Percentiles rank a stretch among this genome's conserved stretches.
Evolutionary conservation across 2,888 invertebrate genomes (phyloP).

Genomic region (Smittia sp.): DNA sequence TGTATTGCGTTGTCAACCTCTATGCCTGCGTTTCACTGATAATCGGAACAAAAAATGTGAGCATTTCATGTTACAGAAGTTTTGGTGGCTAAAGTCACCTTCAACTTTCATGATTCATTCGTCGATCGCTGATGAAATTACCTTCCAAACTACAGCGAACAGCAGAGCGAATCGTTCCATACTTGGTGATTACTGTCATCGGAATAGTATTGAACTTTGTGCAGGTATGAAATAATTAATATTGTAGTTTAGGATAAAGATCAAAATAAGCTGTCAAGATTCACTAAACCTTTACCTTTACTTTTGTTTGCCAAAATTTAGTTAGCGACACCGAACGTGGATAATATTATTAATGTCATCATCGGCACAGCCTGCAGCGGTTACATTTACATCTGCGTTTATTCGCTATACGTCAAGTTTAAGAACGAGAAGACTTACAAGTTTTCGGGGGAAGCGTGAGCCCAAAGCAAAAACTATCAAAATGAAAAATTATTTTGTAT

Average conservation of each 20-base stretch:
- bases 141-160: no score
- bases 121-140: no score
- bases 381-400: slow-evolving; percentile 33
- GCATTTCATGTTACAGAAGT: background rate
- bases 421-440: background rate
- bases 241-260: no score
- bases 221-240: no score
- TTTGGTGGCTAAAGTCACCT: no score
- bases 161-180: background rate
- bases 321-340: background rate
- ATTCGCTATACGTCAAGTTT: slow-evolving; percentile 18
- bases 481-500: background rate
- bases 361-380: background rate
- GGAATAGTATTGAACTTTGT: no score
- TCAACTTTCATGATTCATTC: no score
- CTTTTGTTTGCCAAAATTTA: no score
- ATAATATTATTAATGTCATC: background rate
- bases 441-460: background rate
- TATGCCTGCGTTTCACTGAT: background rate
- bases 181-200: background rate
- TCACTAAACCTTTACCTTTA: no score
- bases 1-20: background rate
- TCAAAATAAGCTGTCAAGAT: no score
- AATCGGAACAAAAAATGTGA: background rate
- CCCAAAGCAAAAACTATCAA: background rate